Evolutionary conservation across 2,888 invertebrate genomes (phyloP).

Genomic region (Agapostemon virescens): DNA sequence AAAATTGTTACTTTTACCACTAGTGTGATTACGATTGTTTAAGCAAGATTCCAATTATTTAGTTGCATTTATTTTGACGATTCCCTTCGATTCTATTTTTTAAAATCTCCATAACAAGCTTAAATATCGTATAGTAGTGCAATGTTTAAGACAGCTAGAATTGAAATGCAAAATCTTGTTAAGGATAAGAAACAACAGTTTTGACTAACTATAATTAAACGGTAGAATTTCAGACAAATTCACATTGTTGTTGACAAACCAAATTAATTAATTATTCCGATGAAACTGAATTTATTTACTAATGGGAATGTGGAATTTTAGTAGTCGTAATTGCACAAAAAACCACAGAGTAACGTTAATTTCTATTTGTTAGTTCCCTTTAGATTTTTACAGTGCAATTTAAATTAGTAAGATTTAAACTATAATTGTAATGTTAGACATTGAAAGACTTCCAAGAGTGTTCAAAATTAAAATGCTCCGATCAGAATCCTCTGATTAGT

Average conservation of each 20-base stretch:
- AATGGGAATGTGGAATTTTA: too few species aligned
- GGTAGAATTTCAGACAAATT: too few species aligned
- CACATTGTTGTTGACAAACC: too few species aligned
- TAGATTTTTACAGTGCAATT: background rate
- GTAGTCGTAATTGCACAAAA: background rate
- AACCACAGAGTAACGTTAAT: background rate
- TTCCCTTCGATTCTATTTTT: background rate
- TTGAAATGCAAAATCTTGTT: background rate
- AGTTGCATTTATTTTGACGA: background rate
- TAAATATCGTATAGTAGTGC: too few species aligned
- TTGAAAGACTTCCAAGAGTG: background rate
- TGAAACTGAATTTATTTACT: background rate
- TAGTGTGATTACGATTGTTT: too few species aligned
- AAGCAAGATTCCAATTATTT: too few species aligned
- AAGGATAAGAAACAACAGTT: background rate
- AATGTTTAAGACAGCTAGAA: background rate
- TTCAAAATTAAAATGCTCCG: background rate
- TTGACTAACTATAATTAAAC: background rate
- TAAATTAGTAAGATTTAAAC: background rate
- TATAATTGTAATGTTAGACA: background rate
- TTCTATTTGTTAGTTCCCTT: background rate
- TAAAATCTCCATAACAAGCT: background rate
- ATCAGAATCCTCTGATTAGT: too few species aligned
- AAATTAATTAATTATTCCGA: background rate
- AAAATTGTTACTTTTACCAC: too few species aligned